A percentile compares a stretch with the other conserved stretches of the same genome.
phyloP scores from a whole-genome alignment of 2,797 vertebrate genomes.

The Mastacembelus armatus region DNA sequence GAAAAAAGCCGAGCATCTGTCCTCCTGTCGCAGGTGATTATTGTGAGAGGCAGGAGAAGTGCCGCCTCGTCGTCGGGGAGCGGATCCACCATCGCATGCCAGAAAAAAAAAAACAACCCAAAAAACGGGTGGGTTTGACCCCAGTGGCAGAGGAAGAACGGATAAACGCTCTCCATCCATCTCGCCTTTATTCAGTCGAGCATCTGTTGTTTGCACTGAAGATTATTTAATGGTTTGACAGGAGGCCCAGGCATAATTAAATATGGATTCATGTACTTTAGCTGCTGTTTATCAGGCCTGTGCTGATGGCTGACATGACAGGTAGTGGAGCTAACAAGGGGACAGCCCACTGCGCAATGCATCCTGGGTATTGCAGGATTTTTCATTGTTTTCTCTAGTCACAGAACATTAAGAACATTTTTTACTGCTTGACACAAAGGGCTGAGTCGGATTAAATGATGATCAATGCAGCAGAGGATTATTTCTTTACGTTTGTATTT shows the following conservation, averaged over 20 bases:
- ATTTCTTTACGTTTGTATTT: too few relatives aligned
- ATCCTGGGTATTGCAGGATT: too few relatives aligned
- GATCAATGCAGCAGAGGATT: too few relatives aligned
- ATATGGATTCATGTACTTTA: constrained; percentile 38
- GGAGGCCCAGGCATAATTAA: constrained; percentile 20
- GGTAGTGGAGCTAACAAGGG: not conserved
- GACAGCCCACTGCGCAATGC: too few relatives aligned
- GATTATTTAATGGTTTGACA: constrained; percentile 34
- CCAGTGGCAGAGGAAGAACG: not conserved
- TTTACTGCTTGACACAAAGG: too few relatives aligned
- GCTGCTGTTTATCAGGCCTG: constrained; percentile 16
- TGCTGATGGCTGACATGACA: not conserved
- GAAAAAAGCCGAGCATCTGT: constrained; percentile 47
- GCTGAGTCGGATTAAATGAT: too few relatives aligned
- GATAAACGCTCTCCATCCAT: constrained; percentile 37
- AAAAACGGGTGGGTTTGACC: not conserved
- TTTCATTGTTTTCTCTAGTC: too few relatives aligned
- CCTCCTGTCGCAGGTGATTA: constrained; percentile 55
- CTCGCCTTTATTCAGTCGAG: constrained; percentile 1
- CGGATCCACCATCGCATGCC: not conserved
- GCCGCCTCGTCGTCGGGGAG: constrained; percentile 37
- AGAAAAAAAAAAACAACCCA: constrained; percentile 19
- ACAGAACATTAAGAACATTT: too few relatives aligned
- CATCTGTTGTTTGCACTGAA: constrained; percentile 53
- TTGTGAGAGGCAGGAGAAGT: constrained; percentile 33